A percentile compares a stretch with the other conserved stretches of the same genome.
These are phyloP conservation scores for Drosophila hydei DNA, from an alignment of 1,140 invertebrate species.

Conservation along the genomic window DNA sequence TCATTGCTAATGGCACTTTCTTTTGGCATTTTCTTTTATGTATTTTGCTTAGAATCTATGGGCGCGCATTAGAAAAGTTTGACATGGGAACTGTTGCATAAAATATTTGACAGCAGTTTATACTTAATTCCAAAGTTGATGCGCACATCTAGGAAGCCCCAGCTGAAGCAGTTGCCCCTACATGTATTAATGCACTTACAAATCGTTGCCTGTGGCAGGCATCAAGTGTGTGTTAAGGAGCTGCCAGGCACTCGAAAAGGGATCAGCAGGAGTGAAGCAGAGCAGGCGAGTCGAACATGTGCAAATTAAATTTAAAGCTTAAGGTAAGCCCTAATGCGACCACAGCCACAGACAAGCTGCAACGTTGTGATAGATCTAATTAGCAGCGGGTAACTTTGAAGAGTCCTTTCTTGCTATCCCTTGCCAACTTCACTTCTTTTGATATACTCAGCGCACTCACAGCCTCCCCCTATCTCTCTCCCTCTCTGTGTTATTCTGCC, in stretches of 20 bases:
- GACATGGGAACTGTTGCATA: slow-evolving; percentile 47
- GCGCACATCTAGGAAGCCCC: not conserved
- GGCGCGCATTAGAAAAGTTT: too few species aligned
- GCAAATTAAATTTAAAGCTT: slow-evolving; percentile 37
- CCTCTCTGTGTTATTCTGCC: not conserved
- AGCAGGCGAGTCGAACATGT: not conserved
- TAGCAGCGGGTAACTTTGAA: slow-evolving; percentile 25
- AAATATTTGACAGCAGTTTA: slow-evolving; percentile 46
- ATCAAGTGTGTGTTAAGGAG: slow-evolving; percentile 71
- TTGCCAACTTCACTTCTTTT: not conserved
- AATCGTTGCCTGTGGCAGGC: slow-evolving; percentile 15
- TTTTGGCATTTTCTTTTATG: too few species aligned
- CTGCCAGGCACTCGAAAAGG: slow-evolving; percentile 53
- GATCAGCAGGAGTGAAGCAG: not conserved
- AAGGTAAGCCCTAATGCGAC: slow-evolving; percentile 50
- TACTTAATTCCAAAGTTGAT: slow-evolving; percentile 40
- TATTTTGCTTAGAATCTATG: slow-evolving; percentile 48
- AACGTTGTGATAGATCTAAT: slow-evolving; percentile 25
- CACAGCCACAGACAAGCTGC: slow-evolving; percentile 1
- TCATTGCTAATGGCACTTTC: too few species aligned
- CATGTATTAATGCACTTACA: slow-evolving; percentile 71
- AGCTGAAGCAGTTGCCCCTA: slow-evolving; percentile 20
- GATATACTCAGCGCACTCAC: not conserved
- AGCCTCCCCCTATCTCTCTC: not conserved
- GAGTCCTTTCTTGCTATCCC: slow-evolving; percentile 1